Base-by-base conservation (phyloP, 2,888 invertebrate species). In the Odontomyia ornata region DNA sequence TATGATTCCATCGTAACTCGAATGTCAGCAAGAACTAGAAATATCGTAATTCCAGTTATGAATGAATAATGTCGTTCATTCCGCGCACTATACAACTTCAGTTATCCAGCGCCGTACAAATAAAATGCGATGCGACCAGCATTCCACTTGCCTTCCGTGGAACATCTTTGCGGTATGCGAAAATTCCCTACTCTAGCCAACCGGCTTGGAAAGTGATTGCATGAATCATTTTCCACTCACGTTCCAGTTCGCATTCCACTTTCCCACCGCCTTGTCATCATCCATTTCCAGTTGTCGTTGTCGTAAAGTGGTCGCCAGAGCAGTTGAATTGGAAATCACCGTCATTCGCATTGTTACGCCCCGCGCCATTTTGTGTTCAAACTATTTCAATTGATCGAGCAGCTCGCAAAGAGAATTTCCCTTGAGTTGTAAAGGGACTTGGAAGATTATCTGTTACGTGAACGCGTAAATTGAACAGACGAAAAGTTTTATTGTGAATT, bases 281-380 rank as follows among this genome's bases (percentile, higher is more conserved):
- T 25, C 67, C 46, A 25, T 30, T 52, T 57, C 73, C 73, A 73
- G 73, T 60, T 30, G 28, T 43, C n/a, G 67, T 64, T 15, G 64
- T 27, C 30, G 64, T 15, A 28, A 13, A 18, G 52, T 52, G 52
- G 46, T 69, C 46, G 69, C 69, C n/a, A 69, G 46, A 25, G 46
- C 23, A 69, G 69, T 69, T 69, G 69, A 60, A 57, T 46, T 71
- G 71, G 46, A 67, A 46, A n/a, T 67, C 67, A 67, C 56, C 72
- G 56, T 56, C 56, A 60, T 57, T 60, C 73, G 57, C 13, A 30
- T 57, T 36, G 73, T 57, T 73, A 73, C 73, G 73, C 73, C 73
- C 73, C 73, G 73, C 73, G 73, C 73, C 73, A 73, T 83, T 80
- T 81, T 83, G 85, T 85, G 86, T 46, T 2, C 18, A 47, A 75